phyloP scores from a whole-genome alignment of 2,888 invertebrate species.

The Eupithecia inturbata region DNA sequence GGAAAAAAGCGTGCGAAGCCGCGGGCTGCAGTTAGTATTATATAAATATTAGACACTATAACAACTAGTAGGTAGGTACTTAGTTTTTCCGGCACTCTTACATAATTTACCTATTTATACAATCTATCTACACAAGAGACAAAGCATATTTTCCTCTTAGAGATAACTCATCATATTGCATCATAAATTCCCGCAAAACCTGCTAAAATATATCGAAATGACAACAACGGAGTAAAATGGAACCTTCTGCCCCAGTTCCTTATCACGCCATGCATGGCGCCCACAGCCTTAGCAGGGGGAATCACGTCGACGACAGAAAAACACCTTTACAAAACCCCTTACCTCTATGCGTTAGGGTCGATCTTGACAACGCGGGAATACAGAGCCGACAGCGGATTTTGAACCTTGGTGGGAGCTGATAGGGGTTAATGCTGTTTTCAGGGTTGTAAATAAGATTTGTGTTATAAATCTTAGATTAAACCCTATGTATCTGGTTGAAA shows the following conservation, averaged over 20 bases:
- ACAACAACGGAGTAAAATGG: conserved; percentile 40
- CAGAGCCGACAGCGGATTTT: conserved; percentile 20
- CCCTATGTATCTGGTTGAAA: not conserved
- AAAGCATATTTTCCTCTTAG: not conserved
- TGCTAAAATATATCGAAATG: conserved; percentile 19
- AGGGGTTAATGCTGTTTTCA: conserved; percentile 17
- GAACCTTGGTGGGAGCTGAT: conserved; percentile 23
- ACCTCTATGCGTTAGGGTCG: conserved; percentile 47
- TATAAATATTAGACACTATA: too few species aligned
- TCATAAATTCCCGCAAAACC: conserved; percentile 8
- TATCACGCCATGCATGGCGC: conserved; percentile 57
- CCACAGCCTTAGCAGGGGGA: conserved; percentile 57
- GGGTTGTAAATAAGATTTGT: conserved; percentile 47
- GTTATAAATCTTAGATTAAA: conserved; percentile 59
- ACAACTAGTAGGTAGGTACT: too few species aligned
- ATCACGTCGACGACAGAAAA: conserved; percentile 58
- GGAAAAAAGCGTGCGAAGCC: too few species aligned
- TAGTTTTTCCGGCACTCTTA: not conserved
- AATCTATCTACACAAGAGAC: not conserved
- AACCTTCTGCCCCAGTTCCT: conserved; percentile 50
- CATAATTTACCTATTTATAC: not conserved
- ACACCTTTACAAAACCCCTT: conserved; percentile 62
- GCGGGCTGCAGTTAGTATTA: too few species aligned
- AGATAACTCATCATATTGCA: conserved; percentile 3
- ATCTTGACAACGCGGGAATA: conserved; percentile 19